Conservation (phyloP, 2,888 invertebrate species). For the Cylindroiulus punctatus region DNA sequence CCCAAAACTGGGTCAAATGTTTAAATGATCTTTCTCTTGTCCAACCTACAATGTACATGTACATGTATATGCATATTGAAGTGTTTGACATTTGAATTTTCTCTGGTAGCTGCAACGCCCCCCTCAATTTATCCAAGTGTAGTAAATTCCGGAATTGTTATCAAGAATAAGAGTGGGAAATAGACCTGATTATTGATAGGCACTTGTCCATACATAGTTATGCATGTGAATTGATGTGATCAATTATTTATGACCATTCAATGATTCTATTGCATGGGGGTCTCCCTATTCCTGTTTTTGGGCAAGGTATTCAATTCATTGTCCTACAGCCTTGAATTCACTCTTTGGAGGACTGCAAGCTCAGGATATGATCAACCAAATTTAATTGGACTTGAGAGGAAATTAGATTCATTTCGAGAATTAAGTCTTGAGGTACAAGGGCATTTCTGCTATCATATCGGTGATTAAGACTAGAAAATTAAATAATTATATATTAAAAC, state of each 20-base stretch:
- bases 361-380: not conserved
- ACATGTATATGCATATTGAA: not conserved
- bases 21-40: not conserved
- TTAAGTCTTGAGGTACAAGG: not conserved
- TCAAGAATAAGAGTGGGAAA: not conserved
- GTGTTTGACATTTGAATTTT: not conserved
- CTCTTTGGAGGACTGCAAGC: not conserved
- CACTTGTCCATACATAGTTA: not conserved
- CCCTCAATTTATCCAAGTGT: not conserved
- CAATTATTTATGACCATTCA: not conserved
- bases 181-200: not conserved
- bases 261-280: not conserved
- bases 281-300: not conserved
- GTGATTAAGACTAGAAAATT: not conserved
- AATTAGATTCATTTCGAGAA: not conserved
- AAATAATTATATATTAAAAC: conserved; percentile 11
- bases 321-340: conserved; percentile 8
- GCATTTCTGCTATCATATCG: not conserved
- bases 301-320: not conserved
- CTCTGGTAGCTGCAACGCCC: not conserved
- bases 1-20: not conserved
- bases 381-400: not conserved
- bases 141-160: not conserved
- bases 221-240: not conserved
- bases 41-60: no score